Base-by-base conservation (phyloP, 2,797 vertebrate species). In the Astyanax mexicanus region DNA sequence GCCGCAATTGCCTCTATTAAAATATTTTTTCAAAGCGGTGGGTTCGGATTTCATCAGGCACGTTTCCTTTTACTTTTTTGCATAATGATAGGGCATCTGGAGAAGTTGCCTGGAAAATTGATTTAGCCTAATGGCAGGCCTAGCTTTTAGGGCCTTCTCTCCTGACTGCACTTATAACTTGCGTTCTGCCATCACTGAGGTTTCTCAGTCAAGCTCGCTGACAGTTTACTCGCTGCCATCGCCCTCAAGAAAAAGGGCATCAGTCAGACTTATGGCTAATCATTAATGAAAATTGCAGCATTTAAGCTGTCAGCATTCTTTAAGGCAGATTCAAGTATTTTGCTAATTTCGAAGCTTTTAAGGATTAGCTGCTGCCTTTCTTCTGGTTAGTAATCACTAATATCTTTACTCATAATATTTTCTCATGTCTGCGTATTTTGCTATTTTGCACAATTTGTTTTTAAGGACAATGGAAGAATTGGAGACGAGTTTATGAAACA, bases 401-500 rank as follows among this genome's bases (percentile, higher is more conserved):
- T 81, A 17, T 51, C 12, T 55, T 17, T 3, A 19, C 6, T 35
- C 21, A 23, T 4, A 35, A 11, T 64, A 25, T n/a, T 54, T 3
- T 84, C 72, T 84, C 76, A 77, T 25, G 25, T 23, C 45, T 72
- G 13, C 55, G 5, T 79, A 51, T 77, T 32, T 17, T 65, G n/a
- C 57, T 27, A 35, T 57, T 67, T 9, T 66, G 17, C 69, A 45
- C 49, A 66, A n/a, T 74, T 23, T 52, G 54, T 73, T 72, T 70
- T 81, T n/a, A n/a, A 97, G 95, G 92, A 94, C 80, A 93, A 96
- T 0, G 95, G 90, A 58, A 89, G 85, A 2, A 92, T 96, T 0
- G 95, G 96, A 32, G 96, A 97, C 25, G 93, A 92, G 84, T 97
- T 97, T 84, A 97, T 97, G 96, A 89, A 89, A 67, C 94, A 95